These are phyloP conservation scores for Cladopsammia gracilis DNA, from an alignment of 64 coral and sea anemone genomes.

Conservation along the genomic window DNA sequence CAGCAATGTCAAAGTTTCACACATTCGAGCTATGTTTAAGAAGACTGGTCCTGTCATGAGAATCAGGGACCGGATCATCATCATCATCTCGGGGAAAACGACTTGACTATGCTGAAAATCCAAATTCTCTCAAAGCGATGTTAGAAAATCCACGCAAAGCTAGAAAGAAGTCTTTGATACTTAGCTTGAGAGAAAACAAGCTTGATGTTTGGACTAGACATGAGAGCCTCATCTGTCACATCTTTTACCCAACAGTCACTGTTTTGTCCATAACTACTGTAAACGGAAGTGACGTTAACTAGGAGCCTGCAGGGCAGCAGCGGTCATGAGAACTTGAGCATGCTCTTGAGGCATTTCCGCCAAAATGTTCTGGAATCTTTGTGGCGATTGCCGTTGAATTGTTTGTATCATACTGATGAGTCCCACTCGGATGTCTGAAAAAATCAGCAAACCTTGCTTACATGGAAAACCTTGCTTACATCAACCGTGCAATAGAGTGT, in stretches of 20 bases:
- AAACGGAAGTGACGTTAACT: background rate
- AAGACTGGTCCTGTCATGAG: too few species aligned
- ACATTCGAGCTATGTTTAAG: too few species aligned
- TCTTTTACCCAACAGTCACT: background rate
- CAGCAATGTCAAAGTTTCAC: too few species aligned
- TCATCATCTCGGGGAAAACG: too few species aligned
- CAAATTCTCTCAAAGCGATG: too few species aligned
- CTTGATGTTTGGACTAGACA: background rate
- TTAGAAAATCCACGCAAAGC: too few species aligned
- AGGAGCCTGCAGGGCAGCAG: constrained; percentile 36
- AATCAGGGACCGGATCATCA: too few species aligned
- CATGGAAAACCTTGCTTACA: too few species aligned
- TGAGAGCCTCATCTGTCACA: background rate
- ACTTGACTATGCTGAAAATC: too few species aligned
- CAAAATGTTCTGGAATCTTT: constrained; percentile 87
- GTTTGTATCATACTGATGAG: constrained; percentile 80
- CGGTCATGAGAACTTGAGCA: constrained; percentile 81
- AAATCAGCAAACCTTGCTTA: background rate
- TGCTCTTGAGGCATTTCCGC: constrained; percentile 80
- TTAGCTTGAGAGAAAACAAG: too few species aligned
- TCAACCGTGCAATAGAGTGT: too few species aligned
- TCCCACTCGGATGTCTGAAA: constrained; percentile 78
- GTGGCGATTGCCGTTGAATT: constrained; percentile 82
- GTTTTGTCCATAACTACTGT: background rate
- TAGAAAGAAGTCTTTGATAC: too few species aligned